Evolutionary conservation across 2,888 invertebrate species (phyloP), one percentile per base, ranked within the genome.

Genomic region (Drosophila recens): DNA sequence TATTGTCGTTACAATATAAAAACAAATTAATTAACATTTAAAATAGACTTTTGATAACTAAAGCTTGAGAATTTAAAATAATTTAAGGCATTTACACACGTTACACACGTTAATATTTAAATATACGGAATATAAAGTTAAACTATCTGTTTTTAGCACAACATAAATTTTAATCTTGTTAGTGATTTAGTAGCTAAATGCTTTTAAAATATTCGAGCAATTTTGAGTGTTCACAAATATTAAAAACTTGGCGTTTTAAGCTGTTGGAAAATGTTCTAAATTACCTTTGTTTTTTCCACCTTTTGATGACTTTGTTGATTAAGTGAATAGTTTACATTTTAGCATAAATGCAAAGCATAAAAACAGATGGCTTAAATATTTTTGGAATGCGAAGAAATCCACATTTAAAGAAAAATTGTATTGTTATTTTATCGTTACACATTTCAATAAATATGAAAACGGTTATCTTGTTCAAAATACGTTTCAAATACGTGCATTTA

Each of bases 401-500:
- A 42, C 49, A 51, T 59, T 42, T 36, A 51, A 11, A 20, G 33
- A n/a, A n/a, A 30, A 40, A 52, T 46, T 52, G 52, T 17, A 51
- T 45, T n/a, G 42, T 36, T 9, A 51, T 46, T 46, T 61, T 45
- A 34, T 38, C 48, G 17, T 2, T 15, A 9, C 36, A 48, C 46
- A 58, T 51, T 66, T 17, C 9, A 45, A 27, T 66, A 34, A 36
- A 27, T 65, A 15, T 34, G 27, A 40, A 61, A 42, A 51, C 17
- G 42, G 58, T 53, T 68, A 67, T 68, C 53, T 53, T 27, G 48
- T 36, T 57, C 46, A 48, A 61, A 71, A 67, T 70, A 59, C 30
- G 49, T 59, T 65, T 48, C 48, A 69, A 65, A 74, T 53, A 38
- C 69, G 75, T 38, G 20, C 70, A 48, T 54, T 59, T 23, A 69